Evolutionary conservation across 92 coral and sea anemone genomes (phyloP), one percentile per base, ranked within the genome.

Genomic region (Porites evermanni): DNA sequence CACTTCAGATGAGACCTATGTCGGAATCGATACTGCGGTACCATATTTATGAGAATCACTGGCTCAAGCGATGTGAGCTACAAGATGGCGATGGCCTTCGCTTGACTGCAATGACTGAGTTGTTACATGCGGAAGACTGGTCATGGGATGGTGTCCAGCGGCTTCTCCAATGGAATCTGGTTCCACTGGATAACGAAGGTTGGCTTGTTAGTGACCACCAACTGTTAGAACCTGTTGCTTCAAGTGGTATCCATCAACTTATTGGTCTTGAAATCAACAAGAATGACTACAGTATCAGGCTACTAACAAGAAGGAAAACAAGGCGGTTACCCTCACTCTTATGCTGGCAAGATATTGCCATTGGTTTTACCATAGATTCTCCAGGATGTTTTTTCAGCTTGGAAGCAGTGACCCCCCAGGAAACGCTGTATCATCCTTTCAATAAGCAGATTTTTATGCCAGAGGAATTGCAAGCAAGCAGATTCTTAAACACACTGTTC

Each of bases 261-360:
- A 75, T 84, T 60, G 88, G 88, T 60, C 51, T 84, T 51, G 83
- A 84, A 64, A n/a, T 76, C 66, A 66, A 84, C 75, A 84, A 84
- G 58, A 32, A 76, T 1, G 59, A 75, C 53, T 84, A 63, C 59
- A 61, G 53, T 83, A 75, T 84, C 83, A 21, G 20, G 12, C 73
- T 76, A 11, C 70, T 84, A 47, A 64, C 75, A 16, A 38, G 67
- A 17, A 53, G 64, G 51, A 8, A 61, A 68, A 61, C 68, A 13
- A 20, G 70, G 26, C 70, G 1, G 26, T 66, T 24, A 21, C 89
- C 89, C 67, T 66, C 80, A 21, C 72, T 86, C 50, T 75, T 86
- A n/a, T 76, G 89, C 89, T 77, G 71, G 89, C 84, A 75, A 19
- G 89, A 86, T 75, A 86, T 86, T 79, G 89, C 89, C 68, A 38